Evolutionary conservation across 64 coral and sea anemone species (phyloP), one percentile per base, ranked within the genome.

Genomic region (Pachyseris speciosa): DNA sequence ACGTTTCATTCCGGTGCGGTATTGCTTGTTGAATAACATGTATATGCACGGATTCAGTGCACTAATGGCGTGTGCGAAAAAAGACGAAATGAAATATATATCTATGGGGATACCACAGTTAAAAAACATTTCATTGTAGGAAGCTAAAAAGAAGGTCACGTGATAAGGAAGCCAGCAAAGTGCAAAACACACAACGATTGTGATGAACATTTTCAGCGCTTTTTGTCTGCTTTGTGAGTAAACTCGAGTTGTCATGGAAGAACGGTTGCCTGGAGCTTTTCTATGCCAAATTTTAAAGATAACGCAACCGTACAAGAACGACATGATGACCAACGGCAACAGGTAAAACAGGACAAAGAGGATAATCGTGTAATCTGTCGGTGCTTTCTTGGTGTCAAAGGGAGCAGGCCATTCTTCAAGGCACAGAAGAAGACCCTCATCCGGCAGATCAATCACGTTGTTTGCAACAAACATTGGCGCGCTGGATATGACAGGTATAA

Each of bases 131-230:
- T 37, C 32, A 4, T 58, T 36, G 26, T 66, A 90, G 59, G 63
- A 67, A 73, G n/a, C n/a, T 40, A 90, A 41, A 63, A 90, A 90
- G 32, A 78, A 75, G 15, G 45, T 39, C 13, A 90, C 75, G 37
- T 75, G 76, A 7, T 78, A 69, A 4, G 87, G 87, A 2, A 90
- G 55, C 87, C 87, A 90, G 37, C 87, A 90, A 22, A 76, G 49
- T 47, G 87, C 53, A 13, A 90, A 90, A 26, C 75, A 61, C 12
- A 76, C 16, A 1, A 75, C 76, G 22, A 90, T 75, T 50, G 87
- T 58, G 1, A 90, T 50, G 31, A 90, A 75, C 87, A 90, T 90
- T 25, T 79, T 77, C 27, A 90, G 38, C 2, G 76, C 87, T n/a
- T 59, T 77, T 45, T 19, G 37, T 17, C 87, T 59, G 28, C 72